phyloP scores from a whole-genome alignment of 53 echinoderm and acorn worm genomes.

The Holothuria scabra region DNA sequence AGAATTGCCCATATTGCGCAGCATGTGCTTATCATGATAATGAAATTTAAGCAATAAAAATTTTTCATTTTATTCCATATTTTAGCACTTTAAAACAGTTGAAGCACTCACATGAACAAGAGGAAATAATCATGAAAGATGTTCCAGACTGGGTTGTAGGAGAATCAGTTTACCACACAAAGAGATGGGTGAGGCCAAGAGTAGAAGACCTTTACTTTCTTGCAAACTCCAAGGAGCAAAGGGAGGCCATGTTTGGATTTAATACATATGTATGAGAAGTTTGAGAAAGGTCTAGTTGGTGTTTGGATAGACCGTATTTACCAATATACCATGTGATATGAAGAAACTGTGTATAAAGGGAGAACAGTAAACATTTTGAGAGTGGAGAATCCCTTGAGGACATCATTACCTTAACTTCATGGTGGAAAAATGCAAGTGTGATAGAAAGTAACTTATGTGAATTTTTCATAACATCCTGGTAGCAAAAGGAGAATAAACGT shows the following conservation, averaged over 20 bases:
- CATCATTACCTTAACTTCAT: no score
- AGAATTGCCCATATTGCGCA: no score
- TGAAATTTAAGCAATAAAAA: no score
- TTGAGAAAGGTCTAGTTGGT: constrained; percentile 38
- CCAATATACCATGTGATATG: not conserved
- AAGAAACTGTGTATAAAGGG: not conserved
- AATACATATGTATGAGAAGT: constrained; percentile 68
- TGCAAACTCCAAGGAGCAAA: constrained; percentile 67
- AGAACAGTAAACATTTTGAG: not conserved
- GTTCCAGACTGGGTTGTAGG: constrained; percentile 85
- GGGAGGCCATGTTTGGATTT: constrained; percentile 70
- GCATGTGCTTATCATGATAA: no score
- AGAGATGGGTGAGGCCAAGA: constrained; percentile 79
- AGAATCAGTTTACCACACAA: constrained; percentile 82
- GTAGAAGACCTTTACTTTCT: constrained; percentile 81
- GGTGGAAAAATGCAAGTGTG: no score
- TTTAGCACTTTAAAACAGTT: constrained; percentile 71
- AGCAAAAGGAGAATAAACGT: no score
- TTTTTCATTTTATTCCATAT: not conserved
- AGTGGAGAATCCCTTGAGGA: no score
- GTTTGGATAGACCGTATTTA: not conserved
- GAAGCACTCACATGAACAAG: constrained; percentile 74
- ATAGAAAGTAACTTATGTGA: no score
- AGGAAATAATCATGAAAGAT: constrained; percentile 93
- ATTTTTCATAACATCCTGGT: no score